Percentiles rank a stretch among this genome's conserved stretches.
Evolutionary conservation across 2,113 vertebrate genomes (phyloP).

Genomic region (Gymnogyps californianus): DNA sequence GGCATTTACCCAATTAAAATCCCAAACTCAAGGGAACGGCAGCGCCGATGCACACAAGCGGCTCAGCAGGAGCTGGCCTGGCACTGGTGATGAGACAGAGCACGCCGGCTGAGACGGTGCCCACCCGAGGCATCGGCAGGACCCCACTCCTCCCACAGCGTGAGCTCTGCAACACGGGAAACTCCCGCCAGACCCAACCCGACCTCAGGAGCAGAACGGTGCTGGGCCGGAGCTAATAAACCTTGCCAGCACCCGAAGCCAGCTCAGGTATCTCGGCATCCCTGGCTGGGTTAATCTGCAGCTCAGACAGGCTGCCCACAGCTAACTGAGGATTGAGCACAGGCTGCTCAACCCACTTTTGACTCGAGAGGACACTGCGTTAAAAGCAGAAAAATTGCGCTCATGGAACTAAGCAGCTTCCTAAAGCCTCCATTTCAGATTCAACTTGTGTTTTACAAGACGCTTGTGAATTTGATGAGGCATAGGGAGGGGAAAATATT

Average conservation of each 20-base stretch:
- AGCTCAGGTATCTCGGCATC: accelerated
- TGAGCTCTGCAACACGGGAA: accelerated
- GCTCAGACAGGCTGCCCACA: background rate
- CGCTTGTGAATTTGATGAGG: background rate
- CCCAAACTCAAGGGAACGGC: accelerated
- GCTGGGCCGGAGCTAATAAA: background rate
- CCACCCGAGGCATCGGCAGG: accelerated
- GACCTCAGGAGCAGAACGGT: accelerated
- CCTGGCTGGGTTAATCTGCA: background rate
- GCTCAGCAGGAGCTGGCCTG: background rate
- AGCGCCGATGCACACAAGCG: accelerated
- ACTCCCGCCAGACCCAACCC: background rate
- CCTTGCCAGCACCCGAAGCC: background rate
- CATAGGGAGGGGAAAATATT: background rate
- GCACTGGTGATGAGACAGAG: background rate
- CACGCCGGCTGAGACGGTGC: accelerated
- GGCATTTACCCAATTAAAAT: background rate
- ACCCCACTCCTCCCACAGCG: background rate
- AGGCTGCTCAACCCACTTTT: background rate
- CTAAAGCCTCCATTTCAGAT: background rate
- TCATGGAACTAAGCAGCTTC: background rate
- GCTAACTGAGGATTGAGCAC: background rate
- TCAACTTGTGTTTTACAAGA: background rate
- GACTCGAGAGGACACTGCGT: accelerated
- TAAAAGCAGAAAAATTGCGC: accelerated